A percentile compares a stretch with the other conserved stretches of the same genome.
phyloP scores from a whole-genome alignment of 2,113 vertebrate genomes.

The Melanocharis versteri region DNA sequence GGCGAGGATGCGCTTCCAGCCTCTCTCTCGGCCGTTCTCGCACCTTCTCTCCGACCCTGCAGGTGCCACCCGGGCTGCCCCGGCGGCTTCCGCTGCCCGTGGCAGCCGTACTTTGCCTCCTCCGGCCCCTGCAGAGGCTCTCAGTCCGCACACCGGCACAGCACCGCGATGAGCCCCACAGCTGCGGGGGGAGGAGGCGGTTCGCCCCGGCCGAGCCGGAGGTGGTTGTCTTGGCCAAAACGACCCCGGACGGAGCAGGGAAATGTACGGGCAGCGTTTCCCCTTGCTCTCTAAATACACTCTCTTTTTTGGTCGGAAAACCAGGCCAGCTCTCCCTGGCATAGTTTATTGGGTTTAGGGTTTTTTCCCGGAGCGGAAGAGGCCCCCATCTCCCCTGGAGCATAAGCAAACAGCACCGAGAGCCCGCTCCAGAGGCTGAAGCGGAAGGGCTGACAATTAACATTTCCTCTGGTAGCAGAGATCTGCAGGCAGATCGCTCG shows the following conservation, averaged over 20 bases:
- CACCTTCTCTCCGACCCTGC: background rate
- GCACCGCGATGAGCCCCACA: background rate
- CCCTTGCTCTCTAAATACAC: background rate
- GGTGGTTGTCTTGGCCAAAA: background rate
- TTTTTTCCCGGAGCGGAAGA: constrained; percentile 9
- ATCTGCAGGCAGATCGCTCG: constrained; percentile 37
- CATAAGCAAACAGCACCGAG: constrained; percentile 6
- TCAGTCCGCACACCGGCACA: background rate
- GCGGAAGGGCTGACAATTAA: constrained; percentile 67
- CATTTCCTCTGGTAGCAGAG: constrained; percentile 58
- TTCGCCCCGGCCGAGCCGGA: background rate
- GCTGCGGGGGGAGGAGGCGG: background rate
- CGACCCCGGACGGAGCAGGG: background rate
- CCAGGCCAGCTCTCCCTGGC: background rate
- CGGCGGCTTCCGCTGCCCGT: background rate
- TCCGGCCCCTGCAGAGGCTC: background rate
- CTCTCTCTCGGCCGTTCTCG: background rate
- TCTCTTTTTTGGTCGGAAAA: background rate
- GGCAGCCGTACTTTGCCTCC: background rate
- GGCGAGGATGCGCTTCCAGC: background rate
- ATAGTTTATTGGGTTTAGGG: background rate
- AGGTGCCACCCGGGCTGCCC: background rate
- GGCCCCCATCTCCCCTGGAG: background rate
- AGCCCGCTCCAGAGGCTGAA: constrained; percentile 33
- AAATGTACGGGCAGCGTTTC: background rate